A percentile compares a stretch with the other conserved stretches of the same genome.
Conservation (phyloP, 2,797 vertebrate species). For the Danio aesculapii region DNA sequence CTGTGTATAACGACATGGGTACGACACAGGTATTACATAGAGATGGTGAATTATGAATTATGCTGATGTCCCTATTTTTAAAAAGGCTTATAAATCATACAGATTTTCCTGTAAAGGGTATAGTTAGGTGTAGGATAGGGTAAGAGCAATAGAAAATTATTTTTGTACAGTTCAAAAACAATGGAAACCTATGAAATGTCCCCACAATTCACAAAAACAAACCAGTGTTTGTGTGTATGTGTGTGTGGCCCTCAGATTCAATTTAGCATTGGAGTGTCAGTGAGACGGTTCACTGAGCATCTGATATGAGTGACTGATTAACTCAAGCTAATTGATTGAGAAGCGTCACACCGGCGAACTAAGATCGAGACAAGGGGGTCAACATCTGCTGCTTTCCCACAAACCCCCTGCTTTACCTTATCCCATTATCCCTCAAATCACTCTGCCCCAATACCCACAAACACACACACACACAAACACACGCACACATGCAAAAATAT, state of each 20-base stretch:
- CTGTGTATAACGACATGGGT: too few relatives aligned
- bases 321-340: conserved; percentile 80
- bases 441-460: conserved; percentile 46
- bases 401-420: conserved; percentile 43
- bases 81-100: too few relatives aligned
- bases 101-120: too few relatives aligned
- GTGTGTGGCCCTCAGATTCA: conserved; percentile 69
- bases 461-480: conserved; percentile 2
- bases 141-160: too few relatives aligned
- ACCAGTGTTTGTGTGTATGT: conserved; percentile 56
- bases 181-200: too few relatives aligned
- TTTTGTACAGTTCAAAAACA: too few relatives aligned
- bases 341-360: conserved; percentile 71
- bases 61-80: too few relatives aligned
- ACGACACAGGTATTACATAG: too few relatives aligned
- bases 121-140: too few relatives aligned
- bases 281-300: conserved; percentile 72
- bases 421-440: conserved; percentile 44
- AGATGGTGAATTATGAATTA: too few relatives aligned
- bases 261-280: conserved; percentile 71
- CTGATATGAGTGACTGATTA: conserved; percentile 69
- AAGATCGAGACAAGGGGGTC: conserved; percentile 60
- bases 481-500: neutral
- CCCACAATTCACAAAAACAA: too few relatives aligned
- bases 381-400: conserved; percentile 81